Conservation (phyloP, 2,113 vertebrate genomes). For the Rhabdornis inornatus region DNA sequence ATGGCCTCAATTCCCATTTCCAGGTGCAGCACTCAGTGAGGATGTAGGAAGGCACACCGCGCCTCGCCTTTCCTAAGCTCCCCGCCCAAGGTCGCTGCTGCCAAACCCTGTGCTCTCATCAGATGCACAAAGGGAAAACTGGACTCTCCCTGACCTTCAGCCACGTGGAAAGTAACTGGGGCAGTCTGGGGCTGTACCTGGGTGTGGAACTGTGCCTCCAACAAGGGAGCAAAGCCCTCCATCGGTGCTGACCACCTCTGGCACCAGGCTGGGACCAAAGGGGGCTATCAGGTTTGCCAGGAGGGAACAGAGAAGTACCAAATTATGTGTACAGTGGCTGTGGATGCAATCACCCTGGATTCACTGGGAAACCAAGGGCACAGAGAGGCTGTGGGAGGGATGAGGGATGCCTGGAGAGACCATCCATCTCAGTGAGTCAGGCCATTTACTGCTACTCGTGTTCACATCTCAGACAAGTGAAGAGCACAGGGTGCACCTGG, state of each 20-base stretch:
- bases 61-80: slow-evolving; percentile 14
- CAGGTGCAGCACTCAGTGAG: not conserved
- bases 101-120: not conserved
- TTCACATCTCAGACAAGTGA: not conserved
- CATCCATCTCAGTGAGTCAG: not conserved
- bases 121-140: accelerated
- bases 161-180: not conserved
- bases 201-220: not conserved
- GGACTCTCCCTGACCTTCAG: not conserved
- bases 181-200: not conserved
- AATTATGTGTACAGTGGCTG: not conserved
- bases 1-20: not conserved
- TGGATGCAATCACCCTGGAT: not conserved
- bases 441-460: not conserved
- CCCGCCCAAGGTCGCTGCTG: not conserved
- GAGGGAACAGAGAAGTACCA: accelerated
- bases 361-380: not conserved
- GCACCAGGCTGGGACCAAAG: not conserved
- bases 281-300: not conserved
- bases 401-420: not conserved
- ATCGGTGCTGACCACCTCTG: not conserved
- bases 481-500: not conserved
- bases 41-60: not conserved
- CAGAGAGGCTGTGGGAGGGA: not conserved
- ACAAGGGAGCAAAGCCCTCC: not conserved